Evolutionary conservation across 2,888 invertebrate species (phyloP).

Genomic region (Perizoma affinitatum): DNA sequence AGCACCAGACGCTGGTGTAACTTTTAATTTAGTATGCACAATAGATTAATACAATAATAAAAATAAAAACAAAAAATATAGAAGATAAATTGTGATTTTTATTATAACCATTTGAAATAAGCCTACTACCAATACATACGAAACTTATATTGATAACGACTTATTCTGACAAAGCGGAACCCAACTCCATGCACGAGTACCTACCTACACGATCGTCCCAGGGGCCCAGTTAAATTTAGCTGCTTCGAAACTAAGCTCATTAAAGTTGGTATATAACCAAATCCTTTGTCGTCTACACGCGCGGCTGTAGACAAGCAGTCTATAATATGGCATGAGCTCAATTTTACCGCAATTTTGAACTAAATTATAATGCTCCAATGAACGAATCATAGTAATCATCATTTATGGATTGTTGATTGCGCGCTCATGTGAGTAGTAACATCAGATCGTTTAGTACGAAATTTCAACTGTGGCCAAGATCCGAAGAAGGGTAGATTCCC

Average conservation of each 20-base stretch:
- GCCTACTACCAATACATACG: too few relatives aligned
- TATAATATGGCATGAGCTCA: conserved; percentile 29
- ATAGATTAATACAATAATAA: too few relatives aligned
- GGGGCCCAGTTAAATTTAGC: conserved; percentile 28
- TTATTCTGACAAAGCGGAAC: conserved; percentile 9
- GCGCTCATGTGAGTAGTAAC: neutral
- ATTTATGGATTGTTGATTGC: neutral
- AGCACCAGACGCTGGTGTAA: conserved; percentile 45
- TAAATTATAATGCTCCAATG: neutral
- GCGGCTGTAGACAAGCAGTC: conserved; percentile 35
- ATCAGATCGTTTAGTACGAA: too few relatives aligned
- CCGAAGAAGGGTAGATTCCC: too few relatives aligned
- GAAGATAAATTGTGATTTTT: too few relatives aligned
- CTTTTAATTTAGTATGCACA: conserved; percentile 18
- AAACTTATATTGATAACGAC: conserved; percentile 1
- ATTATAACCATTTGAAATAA: neutral
- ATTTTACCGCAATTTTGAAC: conserved; percentile 27
- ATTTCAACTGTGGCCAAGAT: too few relatives aligned
- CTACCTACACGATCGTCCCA: conserved; percentile 9
- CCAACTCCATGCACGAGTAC: conserved; percentile 9
- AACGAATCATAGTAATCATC: neutral
- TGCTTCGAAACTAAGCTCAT: conserved; percentile 37
- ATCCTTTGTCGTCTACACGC: conserved; percentile 39
- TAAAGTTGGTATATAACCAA: conserved; percentile 36
- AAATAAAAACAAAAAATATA: too few relatives aligned